Base-by-base conservation (phyloP, 2,797 vertebrate genomes). In the Apodemus agrarius region DNA sequence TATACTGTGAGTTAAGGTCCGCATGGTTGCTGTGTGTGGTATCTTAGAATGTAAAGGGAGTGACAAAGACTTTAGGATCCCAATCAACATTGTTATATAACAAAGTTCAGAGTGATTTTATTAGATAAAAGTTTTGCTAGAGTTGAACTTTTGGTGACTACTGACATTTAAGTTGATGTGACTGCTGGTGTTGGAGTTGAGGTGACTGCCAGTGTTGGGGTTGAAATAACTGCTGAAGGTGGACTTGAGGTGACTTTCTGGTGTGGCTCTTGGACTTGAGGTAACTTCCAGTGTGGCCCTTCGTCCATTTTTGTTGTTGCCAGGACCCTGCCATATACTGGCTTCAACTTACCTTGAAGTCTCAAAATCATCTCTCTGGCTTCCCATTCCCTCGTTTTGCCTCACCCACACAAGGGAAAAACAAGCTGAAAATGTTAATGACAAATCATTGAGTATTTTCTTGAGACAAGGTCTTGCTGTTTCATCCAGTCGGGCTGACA, bases 101-200 rank as follows among this genome's bases (percentile, higher is more conserved):
- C 78, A 16, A 90, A 81, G 46, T 84, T 95, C 84, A 88, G 79
- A 79, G 22, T 93, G 46, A 75, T 90, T 91, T 93, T 94, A 46
- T 95, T 83, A 79, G 24, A 26, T 80, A 40, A 2, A 46, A 4
- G 3, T 94, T 84, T 61, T 24, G 22, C 24, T 26, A n/a, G n/a
- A n/a, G n/a, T n/a, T n/a, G n/a, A n/a, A n/a, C n/a, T n/a, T n/a
- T n/a, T n/a, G n/a, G n/a, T n/a, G n/a, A n/a, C n/a, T n/a, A n/a
- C n/a, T n/a, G n/a, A n/a, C n/a, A n/a, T n/a, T n/a, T n/a, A n/a
- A n/a, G n/a, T n/a, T n/a, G n/a, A n/a, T n/a, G n/a, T n/a, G n/a
- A 59, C 57, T 59, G 21, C 57, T 59, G 57, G 21, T 22, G 57
- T 59, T 59, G 22, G 52, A 52, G 11, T 52, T 52, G 21, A 8